These are phyloP conservation scores for Dipodomys stephensi DNA, from an alignment of 2,113 vertebrate genomes.

Conservation along the genomic window DNA sequence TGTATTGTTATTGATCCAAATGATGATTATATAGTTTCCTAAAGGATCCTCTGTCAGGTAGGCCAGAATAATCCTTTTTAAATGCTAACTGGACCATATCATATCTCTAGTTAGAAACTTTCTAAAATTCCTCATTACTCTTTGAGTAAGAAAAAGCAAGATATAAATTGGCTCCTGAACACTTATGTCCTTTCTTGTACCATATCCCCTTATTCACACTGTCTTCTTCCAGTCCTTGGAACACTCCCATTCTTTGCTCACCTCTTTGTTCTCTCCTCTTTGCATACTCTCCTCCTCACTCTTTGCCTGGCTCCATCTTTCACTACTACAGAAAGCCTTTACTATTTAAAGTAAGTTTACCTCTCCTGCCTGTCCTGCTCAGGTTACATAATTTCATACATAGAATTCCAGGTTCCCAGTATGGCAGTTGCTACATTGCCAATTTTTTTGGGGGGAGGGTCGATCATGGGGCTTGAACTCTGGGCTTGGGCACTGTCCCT, in stretches of 20 bases:
- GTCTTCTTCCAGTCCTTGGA: background rate
- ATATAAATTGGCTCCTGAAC: background rate
- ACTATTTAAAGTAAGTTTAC: background rate
- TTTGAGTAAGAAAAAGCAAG: background rate
- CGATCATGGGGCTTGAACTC: too few species aligned
- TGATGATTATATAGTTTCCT: background rate
- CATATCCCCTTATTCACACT: background rate
- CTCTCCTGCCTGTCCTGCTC: background rate
- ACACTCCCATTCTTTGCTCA: background rate
- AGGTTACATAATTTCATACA: background rate
- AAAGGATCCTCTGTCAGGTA: conserved; percentile 16
- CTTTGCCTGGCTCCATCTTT: background rate
- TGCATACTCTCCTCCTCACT: too few species aligned
- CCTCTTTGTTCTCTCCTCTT: background rate
- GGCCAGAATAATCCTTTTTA: background rate
- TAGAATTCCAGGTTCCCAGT: background rate
- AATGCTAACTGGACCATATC: background rate
- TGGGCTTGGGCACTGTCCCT: too few species aligned
- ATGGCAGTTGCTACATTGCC: background rate
- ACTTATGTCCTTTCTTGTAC: background rate
- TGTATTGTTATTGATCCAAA: background rate
- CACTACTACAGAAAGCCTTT: background rate
- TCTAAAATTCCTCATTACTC: background rate
- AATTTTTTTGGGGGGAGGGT: too few species aligned
- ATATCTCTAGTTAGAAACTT: background rate